Base-by-base conservation (phyloP, 1,140 invertebrate species). In the Cherax destructor region DNA sequence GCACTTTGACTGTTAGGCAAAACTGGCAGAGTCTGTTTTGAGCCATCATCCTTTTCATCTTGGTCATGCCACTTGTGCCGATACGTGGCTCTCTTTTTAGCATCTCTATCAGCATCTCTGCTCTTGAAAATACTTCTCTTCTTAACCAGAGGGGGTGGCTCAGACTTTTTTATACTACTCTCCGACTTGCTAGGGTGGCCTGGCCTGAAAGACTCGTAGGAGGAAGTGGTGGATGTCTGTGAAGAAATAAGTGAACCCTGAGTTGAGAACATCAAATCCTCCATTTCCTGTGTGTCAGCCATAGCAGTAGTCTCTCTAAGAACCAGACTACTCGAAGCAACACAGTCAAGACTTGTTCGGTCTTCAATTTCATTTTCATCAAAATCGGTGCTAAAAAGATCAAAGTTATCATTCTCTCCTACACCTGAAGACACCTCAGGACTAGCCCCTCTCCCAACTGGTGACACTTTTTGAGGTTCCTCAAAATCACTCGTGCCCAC, bases 121-220 rank as follows among this genome's bases (percentile, higher is more conserved):
- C 97, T 98, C 94, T 98, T 98, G 94, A 98, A 98, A 94, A 98
- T 98, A 93, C 97, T 98, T 79, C 97, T 97, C 94, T 98, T 98
- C 93, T 97, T 98, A 88, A 96, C 85, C 52, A 90, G 76, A 59
- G 87, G 76, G 7, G 90, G 84, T 50, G 81, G 86, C 10, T 79
- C 77, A 24, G 65, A 24, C 52, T 92, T 88, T n/a, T 90, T 86
- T 16, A 76, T 69, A 47, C 56, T 65, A n/a, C 52, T 77, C 47
- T 84, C 76, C 18, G 83, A 79, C 72, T 85, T 91, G 21, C 74
- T 78, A 6, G 59, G 65, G 18, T 84, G 83, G 11, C 50, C 30
- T 21, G 69, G 47, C 52, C 79, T 91, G 41, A 72, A 91, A 11
- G 90, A 83, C 69, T 86, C 84, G 50, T 30, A 91, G 61, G 78